Base-by-base conservation (phyloP, 2,797 vertebrate genomes). In the Scarus forsteni region DNA sequence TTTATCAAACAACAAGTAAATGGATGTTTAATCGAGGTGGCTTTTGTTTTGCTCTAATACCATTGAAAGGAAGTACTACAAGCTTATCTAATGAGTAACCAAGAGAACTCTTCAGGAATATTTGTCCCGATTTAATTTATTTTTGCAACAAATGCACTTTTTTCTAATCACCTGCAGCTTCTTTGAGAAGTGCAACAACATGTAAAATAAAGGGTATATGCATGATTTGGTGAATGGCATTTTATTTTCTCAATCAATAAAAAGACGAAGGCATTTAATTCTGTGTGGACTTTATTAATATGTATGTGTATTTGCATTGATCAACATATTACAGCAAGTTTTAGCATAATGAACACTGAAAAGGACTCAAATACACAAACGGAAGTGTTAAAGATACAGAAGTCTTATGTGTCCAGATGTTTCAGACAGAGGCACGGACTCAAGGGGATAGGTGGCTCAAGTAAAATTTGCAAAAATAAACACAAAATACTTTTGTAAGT, bases 231-330 rank as follows among this genome's bases (percentile, higher is more conserved):
- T 4, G 10, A 14, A 34, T 3, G 6, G 3, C 15, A 5, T 18
- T 6, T 49, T 57, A 51, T 62, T 62, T 73, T 60, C 9, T 34
- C 34, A 63, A 79, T 68, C 46, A 87, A 63, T 54, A 65, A 78
- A 54, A 78, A 54, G 52, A 76, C 13, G n/a, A 57, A 52, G 11
- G 56, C 8, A 39, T 40, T 7, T 8, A 6, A 15, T 55, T 66
- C 54, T 62, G 34, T 40, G 5, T 2, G 5, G 1, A 58, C 2
- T 89, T 84, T 83, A 79, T 83, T 86, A 19, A 61, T 4, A 8
- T 3, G 38, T 39, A 39, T 44, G 13, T 13, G 43, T 4, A 27
- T 27, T 27, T 44, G 13, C 14, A 13, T 3, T 44, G 14, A 14
- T 14, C 14, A 6, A 44, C 14, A 44, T 13, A 43, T 8, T 61